phyloP scores from a whole-genome alignment of 2,797 vertebrate species.

The Otus scops region DNA sequence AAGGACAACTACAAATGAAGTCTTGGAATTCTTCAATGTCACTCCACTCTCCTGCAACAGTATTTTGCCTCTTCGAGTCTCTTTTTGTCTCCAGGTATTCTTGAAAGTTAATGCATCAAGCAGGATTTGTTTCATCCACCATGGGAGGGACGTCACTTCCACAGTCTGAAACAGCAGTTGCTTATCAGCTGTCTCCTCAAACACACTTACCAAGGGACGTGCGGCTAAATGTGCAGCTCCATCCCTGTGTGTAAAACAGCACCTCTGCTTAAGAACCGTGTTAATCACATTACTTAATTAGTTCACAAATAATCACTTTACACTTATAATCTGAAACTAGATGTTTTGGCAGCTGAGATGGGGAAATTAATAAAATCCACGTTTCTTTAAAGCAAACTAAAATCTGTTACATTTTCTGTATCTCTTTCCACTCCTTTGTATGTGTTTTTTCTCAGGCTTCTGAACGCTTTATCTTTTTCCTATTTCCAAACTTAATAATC shows the following conservation, averaged over 20 bases:
- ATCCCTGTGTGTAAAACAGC: neutral
- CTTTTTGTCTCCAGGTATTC: neutral
- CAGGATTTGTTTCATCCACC: neutral
- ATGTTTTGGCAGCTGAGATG: neutral
- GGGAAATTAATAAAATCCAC: neutral
- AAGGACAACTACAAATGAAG: neutral
- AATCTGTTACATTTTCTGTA: neutral
- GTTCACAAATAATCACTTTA: constrained; percentile 35
- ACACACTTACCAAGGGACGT: neutral
- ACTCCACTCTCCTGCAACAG: neutral
- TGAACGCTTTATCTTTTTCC: neutral
- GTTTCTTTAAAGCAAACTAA: neutral
- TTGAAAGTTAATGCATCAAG: neutral
- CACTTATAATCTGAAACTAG: neutral
- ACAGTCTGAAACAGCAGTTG: neutral
- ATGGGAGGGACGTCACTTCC: neutral
- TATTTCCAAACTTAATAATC: neutral
- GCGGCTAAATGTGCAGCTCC: neutral
- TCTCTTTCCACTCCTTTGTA: neutral
- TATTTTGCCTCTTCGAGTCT: neutral
- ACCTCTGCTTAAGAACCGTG: neutral
- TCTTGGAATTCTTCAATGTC: neutral
- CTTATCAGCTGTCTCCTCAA: neutral
- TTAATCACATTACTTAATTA: constrained; percentile 42
- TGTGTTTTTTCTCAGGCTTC: neutral